phyloP scores from a whole-genome alignment of 2,113 vertebrate genomes.

The Psephotus haematonotus region DNA sequence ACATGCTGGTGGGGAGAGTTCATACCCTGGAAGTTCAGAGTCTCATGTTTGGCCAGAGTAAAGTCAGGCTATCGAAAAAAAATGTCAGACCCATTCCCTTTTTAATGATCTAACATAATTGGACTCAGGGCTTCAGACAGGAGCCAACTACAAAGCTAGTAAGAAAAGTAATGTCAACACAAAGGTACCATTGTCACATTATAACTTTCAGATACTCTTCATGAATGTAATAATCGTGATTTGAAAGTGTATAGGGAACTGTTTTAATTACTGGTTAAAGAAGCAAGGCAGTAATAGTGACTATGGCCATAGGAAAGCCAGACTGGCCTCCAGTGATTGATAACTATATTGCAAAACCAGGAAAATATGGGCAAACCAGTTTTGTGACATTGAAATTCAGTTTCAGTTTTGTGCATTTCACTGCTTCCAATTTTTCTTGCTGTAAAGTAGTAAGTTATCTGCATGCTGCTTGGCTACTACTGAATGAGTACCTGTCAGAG shows the following conservation, averaged over 20 bases:
- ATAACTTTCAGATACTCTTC: background rate
- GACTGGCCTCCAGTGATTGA: background rate
- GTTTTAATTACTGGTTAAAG: background rate
- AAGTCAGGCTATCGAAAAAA: slow-evolving; percentile 23
- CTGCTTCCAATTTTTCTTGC: background rate
- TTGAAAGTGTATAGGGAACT: background rate
- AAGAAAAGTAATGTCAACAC: background rate
- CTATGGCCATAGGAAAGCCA: background rate
- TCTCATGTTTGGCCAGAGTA: slow-evolving; percentile 10
- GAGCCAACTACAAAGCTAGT: slow-evolving; percentile 5
- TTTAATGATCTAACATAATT: background rate
- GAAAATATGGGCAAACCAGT: background rate
- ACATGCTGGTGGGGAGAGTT: background rate
- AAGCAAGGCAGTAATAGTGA: background rate
- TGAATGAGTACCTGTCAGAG: background rate
- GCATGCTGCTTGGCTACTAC: background rate
- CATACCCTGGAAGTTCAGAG: background rate
- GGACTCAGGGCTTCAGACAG: background rate
- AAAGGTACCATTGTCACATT: background rate
- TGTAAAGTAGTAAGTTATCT: background rate
- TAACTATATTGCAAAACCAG: background rate
- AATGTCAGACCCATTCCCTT: slow-evolving; percentile 6
- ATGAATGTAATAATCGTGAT: background rate
- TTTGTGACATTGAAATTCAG: background rate
- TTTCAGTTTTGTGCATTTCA: background rate